Base-by-base conservation (phyloP, 2,888 invertebrate genomes). In the Carpatolechia fugitivella region DNA sequence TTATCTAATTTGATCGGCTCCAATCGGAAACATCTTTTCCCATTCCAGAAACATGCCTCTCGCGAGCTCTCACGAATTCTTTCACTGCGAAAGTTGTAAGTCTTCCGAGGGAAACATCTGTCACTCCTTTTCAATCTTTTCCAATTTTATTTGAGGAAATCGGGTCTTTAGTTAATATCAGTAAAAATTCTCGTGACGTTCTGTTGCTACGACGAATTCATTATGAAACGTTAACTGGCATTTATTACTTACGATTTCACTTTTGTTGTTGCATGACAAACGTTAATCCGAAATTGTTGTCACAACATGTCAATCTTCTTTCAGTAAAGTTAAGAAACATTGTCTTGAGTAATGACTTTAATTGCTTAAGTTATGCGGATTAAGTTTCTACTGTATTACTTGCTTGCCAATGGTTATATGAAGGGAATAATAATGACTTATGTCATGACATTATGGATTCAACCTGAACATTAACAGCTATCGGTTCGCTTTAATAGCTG, bases 91-190 rank as follows among this genome's bases (percentile, higher is more conserved):
- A 49, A 50, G 40, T 40, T 40, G n/a, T 40, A 40, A 40, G 31
- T 33, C 36, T 13, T 47, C 16, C 40, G 46, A 7, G 13, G 44
- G 51, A 51, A 55, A 52, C 55, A 52, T 55, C 55, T 52, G 51
- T 55, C 51, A 47, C 55, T 50, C 36, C 48, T 29, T 48, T 48
- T 55, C 41, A 50, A 38, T 50, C 36, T 50, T 38, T 31, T 38
- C 38, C 13, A 50, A 16, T 50, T 50, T 24, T 50, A 38, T 14
- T 38, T 20, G 6, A 20, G 13, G n/a, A 35, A 49, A 49, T 16
- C 20, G n/a, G 6, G 11, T 35, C 7, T 33, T 18, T 6, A 24
- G 24, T n/a, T 35, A 10, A 35, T 49, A 49, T 35, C 16, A 16
- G 35, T 16, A 35, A 35, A 35, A 40, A 16, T 3, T n/a, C 36